phyloP scores from a whole-genome alignment of 2,888 invertebrate species.

The Brenthis hecate region DNA sequence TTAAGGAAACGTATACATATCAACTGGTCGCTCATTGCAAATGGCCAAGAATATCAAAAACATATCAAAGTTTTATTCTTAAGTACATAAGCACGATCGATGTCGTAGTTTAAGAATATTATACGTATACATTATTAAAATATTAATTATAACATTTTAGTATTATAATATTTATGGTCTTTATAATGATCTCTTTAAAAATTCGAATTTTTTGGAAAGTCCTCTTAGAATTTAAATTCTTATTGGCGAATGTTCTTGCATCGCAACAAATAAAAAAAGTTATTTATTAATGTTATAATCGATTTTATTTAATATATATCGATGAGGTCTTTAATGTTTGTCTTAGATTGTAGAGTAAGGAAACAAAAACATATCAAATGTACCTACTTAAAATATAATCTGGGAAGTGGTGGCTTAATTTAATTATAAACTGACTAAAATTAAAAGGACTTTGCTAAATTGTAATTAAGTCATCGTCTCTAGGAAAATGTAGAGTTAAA shows the following conservation, averaged over 20 bases:
- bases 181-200: too few relatives aligned
- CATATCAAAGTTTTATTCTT: slow-evolving; percentile 68
- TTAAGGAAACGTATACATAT: slow-evolving; percentile 66
- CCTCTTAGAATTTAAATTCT: not conserved
- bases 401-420: too few relatives aligned
- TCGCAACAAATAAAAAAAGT: not conserved
- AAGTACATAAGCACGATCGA: slow-evolving; percentile 25
- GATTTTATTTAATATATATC: too few relatives aligned
- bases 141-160: not conserved
- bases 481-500: too few relatives aligned
- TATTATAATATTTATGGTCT: too few relatives aligned
- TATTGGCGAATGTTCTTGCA: not conserved
- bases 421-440: too few relatives aligned
- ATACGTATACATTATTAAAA: not conserved
- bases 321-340: not conserved
- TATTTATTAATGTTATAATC: slow-evolving; percentile 1
- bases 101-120: slow-evolving; percentile 7
- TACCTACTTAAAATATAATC: too few relatives aligned
- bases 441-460: too few relatives aligned
- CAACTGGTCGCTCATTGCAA: slow-evolving; percentile 61
- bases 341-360: not conserved
- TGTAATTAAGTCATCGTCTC: too few relatives aligned
- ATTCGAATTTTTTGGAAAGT: not conserved
- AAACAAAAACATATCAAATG: too few relatives aligned
- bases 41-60: slow-evolving; percentile 79